Evolutionary conservation across 2,797 vertebrate genomes (phyloP), one percentile per base, ranked within the genome.

Genomic region (Bucorvus abyssinicus): DNA sequence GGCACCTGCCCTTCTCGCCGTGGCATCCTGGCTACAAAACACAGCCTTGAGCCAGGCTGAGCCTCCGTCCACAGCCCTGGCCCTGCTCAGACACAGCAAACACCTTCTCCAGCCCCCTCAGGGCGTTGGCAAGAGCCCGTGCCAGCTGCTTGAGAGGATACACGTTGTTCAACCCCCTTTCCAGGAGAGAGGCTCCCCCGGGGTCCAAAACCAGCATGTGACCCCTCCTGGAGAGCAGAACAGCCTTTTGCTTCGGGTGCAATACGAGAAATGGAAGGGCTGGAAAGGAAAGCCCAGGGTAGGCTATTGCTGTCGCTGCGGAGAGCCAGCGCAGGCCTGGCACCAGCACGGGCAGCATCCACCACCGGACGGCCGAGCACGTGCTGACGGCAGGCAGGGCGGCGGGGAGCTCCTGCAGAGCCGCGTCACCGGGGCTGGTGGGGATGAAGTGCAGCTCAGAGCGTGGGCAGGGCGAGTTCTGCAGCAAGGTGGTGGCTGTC

Each of bases 341-440:
- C 47, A 42, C 55, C 27, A 24, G 49, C 30, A 34, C 0, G 5
- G 63, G 64, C 67, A 82, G 53, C 36, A n/a, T 6, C 44, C 44
- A 29, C 12, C 17, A 23, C 13, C 0, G 4, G 42, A 19, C 17
- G 42, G 74, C 80, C 81, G 11, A 83, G 81, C 55, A 29, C 0
- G 0, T 79, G 44, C 30, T 24, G 59, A n/a, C 42, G 84, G 69
- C 19, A 12, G 15, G 27, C 17, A 30, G 42, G 30, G 42, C 67
- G 50, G 19, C 1, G 5, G 5, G 10, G 63, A 18, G 14, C 5
- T 80, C 30, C 0, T 1, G 20, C 2, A 2, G n/a, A 73, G 26
- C 76, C 47, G n/a, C 0, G 0, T 36, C 56, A 10, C 7, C 12
- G 32, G 34, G n/a, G 15, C 30, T 64, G n/a, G 12, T 49, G 42